Percentiles rank a stretch among this genome's conserved stretches.
These are phyloP conservation scores for Folsomia candida DNA, from an alignment of 2,888 invertebrate species.

Conservation along the genomic window DNA sequence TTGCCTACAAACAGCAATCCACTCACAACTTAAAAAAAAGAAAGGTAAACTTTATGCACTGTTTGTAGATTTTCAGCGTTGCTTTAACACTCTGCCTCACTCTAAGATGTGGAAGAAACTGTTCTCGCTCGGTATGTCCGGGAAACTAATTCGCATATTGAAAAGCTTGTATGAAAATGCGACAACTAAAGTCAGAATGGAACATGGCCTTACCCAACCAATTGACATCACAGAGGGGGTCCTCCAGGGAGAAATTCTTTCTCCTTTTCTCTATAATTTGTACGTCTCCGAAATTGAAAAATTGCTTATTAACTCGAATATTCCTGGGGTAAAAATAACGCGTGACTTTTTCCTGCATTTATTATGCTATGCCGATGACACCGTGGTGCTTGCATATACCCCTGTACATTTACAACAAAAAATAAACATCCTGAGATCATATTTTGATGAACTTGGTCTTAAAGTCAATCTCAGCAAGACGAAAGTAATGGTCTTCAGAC, in stretches of 20 bases:
- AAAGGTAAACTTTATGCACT: slow-evolving; percentile 34
- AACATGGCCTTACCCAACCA: not conserved
- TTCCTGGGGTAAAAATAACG: too few relatives aligned
- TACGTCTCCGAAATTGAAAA: too few relatives aligned
- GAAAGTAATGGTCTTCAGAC: slow-evolving; percentile 1
- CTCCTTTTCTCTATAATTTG: not conserved
- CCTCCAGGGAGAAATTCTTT: slow-evolving; percentile 30
- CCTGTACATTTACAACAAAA: not conserved
- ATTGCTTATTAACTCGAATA: not conserved
- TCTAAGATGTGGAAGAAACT: slow-evolving; percentile 36
- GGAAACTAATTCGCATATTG: slow-evolving; percentile 35
- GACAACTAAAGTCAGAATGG: not conserved
- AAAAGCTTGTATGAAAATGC: slow-evolving; percentile 8
- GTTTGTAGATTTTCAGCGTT: slow-evolving; percentile 44
- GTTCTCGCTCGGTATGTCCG: slow-evolving; percentile 18
- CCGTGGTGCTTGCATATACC: not conserved
- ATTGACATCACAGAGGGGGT: slow-evolving; percentile 35
- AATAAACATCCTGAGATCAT: not conserved
- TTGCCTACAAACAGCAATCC: too few relatives aligned
- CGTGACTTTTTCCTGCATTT: not conserved
- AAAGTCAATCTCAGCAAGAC: not conserved
- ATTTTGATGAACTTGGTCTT: not conserved
- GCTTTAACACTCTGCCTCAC: slow-evolving; percentile 42
- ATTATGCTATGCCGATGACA: slow-evolving; percentile 2
- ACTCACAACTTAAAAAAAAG: too few relatives aligned